Evolutionary conservation across 2,113 vertebrate genomes (phyloP).

Genomic region (Cyphotilapia sp.): DNA sequence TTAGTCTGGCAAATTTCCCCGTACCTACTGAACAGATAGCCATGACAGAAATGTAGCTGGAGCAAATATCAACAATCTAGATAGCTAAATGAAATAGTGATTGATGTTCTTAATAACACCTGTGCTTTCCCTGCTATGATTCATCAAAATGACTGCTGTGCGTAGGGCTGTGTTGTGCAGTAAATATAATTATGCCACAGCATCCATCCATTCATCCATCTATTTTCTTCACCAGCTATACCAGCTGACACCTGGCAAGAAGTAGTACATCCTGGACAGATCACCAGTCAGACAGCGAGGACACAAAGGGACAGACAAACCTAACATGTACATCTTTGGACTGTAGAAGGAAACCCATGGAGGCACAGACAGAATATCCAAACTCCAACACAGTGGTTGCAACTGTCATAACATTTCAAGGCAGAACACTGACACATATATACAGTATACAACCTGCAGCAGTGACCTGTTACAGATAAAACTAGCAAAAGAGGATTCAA

Average conservation of each 20-base stretch:
- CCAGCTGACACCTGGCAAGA: not conserved
- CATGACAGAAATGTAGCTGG: not conserved
- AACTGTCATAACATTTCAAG: not conserved
- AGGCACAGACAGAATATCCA: not conserved
- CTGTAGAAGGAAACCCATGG: not conserved
- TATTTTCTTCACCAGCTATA: not conserved
- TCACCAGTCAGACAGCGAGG: not conserved
- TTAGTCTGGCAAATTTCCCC: not conserved
- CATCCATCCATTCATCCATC: not conserved
- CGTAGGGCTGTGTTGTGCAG: not conserved
- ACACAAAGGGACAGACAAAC: not conserved
- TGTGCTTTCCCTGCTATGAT: not conserved
- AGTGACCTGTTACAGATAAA: not conserved
- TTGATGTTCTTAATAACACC: not conserved
- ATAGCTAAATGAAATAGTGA: not conserved
- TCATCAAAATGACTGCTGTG: not conserved
- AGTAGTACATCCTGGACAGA: not conserved
- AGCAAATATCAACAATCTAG: not conserved
- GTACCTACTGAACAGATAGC: not conserved
- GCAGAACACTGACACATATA: not conserved
- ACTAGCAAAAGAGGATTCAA: not conserved
- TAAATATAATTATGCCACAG: not conserved
- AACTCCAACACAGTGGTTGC: not conserved
- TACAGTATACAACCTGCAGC: not conserved
- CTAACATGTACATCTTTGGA: not conserved